Conservation (phyloP, 2,888 invertebrate genomes). For the Pharmacophagus antenor region DNA sequence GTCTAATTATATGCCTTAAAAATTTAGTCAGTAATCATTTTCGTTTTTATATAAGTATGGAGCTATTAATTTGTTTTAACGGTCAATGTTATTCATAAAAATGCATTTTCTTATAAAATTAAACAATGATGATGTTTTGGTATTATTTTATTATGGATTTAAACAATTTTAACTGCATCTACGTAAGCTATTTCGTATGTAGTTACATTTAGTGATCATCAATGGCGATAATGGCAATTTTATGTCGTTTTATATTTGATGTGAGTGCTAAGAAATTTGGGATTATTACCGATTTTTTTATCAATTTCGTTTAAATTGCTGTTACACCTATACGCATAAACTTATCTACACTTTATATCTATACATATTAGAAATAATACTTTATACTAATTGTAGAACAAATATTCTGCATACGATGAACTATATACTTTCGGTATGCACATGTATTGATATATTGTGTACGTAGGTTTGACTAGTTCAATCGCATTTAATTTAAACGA, state of each 20-base stretch:
- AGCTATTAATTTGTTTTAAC: conserved; percentile 1
- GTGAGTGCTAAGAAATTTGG: conserved; percentile 6
- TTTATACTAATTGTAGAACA: neutral
- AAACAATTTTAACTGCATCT: neutral
- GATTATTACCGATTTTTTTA: conserved; percentile 4
- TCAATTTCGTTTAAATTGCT: neutral
- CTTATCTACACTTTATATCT: neutral
- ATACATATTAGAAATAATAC: neutral
- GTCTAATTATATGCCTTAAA: neutral
- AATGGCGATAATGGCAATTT: conserved; percentile 13
- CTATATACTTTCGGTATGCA: neutral
- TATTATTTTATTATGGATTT: neutral
- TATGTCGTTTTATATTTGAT: conserved; percentile 12
- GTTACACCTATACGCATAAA: neutral
- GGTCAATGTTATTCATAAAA: neutral
- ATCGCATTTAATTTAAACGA: conserved; percentile 7
- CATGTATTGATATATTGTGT: neutral
- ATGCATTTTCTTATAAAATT: neutral
- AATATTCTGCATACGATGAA: neutral
- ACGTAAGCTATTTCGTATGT: neutral
- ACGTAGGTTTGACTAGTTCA: neutral
- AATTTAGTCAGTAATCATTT: neutral
- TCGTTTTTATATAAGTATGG: neutral
- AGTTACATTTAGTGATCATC: neutral
- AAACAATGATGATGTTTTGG: too few species aligned